Percentiles rank a stretch among this genome's conserved stretches.
phyloP scores from a whole-genome alignment of 2,888 invertebrate species.

The Trachelus troglodyta region DNA sequence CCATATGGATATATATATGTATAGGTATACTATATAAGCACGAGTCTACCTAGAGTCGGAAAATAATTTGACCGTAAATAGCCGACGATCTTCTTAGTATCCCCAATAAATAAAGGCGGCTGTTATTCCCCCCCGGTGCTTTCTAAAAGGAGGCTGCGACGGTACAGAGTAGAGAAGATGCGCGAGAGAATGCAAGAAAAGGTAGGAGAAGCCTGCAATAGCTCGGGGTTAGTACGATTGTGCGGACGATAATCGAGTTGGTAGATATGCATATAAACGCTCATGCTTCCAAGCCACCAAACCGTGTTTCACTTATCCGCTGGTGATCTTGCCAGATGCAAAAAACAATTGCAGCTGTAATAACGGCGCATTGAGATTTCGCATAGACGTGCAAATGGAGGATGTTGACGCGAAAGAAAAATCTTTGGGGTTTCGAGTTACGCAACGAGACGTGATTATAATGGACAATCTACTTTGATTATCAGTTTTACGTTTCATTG shows the following conservation, averaged over 20 bases:
- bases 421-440: too few relatives aligned
- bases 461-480: too few relatives aligned
- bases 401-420: too few relatives aligned
- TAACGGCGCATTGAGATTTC: slow-evolving; percentile 27
- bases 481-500: neutral
- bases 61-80: slow-evolving; percentile 36
- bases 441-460: too few relatives aligned
- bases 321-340: slow-evolving; percentile 41
- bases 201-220: slow-evolving; percentile 37
- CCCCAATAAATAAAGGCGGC: slow-evolving; percentile 28
- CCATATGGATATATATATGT: slow-evolving; percentile 15
- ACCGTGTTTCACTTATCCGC: slow-evolving; percentile 40
- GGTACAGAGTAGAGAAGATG: neutral
- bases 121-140: slow-evolving; percentile 1
- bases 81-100: slow-evolving; percentile 11
- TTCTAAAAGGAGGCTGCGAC: slow-evolving; percentile 16
- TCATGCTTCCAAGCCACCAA: slow-evolving; percentile 28
- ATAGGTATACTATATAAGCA: slow-evolving; percentile 15
- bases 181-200: slow-evolving; percentile 8
- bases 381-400: too few relatives aligned
- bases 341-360: slow-evolving; percentile 41
- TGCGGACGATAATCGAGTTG: slow-evolving; percentile 49
- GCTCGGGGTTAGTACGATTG: slow-evolving; percentile 44
- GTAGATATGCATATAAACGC: slow-evolving; percentile 51
- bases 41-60: slow-evolving; percentile 19